Conservation (phyloP, 2,888 invertebrate species). For the Euplagia quadripunctaria region DNA sequence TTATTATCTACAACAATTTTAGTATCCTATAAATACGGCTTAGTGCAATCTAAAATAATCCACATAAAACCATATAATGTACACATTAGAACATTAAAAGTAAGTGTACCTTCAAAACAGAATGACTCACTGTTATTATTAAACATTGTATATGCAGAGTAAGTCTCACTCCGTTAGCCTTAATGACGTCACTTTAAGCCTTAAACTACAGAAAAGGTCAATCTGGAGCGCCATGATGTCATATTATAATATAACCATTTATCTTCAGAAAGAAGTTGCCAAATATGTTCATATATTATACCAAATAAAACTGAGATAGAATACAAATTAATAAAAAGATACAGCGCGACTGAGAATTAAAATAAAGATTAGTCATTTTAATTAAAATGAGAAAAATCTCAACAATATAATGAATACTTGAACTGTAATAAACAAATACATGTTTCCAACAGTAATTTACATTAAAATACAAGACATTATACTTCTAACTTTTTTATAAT, state of each 20-base stretch:
- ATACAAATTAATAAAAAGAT: conserved; percentile 11
- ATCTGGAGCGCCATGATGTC: conserved; percentile 18
- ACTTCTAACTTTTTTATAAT: too few relatives aligned
- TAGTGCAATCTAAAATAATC: neutral
- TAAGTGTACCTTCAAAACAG: conserved; percentile 15
- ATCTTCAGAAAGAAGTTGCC: conserved; percentile 8
- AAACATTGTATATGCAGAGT: conserved; percentile 17
- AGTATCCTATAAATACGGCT: neutral
- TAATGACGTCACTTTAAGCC: conserved; percentile 36
- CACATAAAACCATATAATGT: neutral
- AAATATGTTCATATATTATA: conserved; percentile 2
- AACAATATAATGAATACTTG: too few relatives aligned
- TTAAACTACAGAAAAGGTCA: conserved; percentile 34
- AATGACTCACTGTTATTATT: conserved; percentile 23
- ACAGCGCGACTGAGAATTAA: conserved; percentile 28
- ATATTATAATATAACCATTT: conserved; percentile 12
- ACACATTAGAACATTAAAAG: conserved; percentile 3
- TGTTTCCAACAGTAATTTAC: too few relatives aligned
- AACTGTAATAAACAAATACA: too few relatives aligned
- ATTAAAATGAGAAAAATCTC: too few relatives aligned
- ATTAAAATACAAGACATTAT: neutral
- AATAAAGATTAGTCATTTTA: conserved; percentile 11
- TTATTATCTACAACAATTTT: too few relatives aligned
- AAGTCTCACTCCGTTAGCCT: conserved; percentile 30
- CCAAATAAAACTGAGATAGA: conserved; percentile 8